phyloP scores from a whole-genome alignment of 2,888 invertebrate genomes.

The Orchesellides sinensis region DNA sequence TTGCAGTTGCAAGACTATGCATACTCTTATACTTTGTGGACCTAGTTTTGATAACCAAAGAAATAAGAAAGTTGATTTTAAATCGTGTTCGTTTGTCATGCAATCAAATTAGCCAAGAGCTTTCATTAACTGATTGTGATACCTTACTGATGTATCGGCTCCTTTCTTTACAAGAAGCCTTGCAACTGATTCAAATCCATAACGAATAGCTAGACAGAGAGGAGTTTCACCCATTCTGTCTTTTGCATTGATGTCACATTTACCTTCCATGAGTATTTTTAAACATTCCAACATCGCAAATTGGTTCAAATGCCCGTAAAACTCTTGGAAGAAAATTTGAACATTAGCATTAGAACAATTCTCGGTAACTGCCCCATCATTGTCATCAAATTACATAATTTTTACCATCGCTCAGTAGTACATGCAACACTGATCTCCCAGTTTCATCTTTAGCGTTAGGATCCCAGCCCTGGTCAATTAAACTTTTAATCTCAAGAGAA shows the following conservation, averaged over 20 bases:
- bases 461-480: slow-evolving; percentile 13
- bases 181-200: slow-evolving; percentile 50
- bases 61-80: no score
- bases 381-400: no score
- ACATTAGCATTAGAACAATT: background rate
- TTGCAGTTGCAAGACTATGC: slow-evolving; percentile 37
- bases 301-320: slow-evolving; percentile 55
- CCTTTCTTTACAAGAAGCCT: slow-evolving; percentile 36
- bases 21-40: slow-evolving; percentile 1
- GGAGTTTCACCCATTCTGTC: slow-evolving; percentile 43
- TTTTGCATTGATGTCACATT: slow-evolving; percentile 40
- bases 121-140: background rate
- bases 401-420: slow-evolving; percentile 56
- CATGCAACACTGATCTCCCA: slow-evolving; percentile 33
- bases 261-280: background rate
- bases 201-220: slow-evolving; percentile 40
- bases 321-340: slow-evolving; percentile 11
- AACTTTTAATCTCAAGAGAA: background rate
- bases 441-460: background rate
- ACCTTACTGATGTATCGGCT: slow-evolving; percentile 50
- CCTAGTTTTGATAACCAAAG: slow-evolving; percentile 18
- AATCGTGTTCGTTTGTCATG: no score
- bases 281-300: slow-evolving; percentile 47
- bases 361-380: background rate
- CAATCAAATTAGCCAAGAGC: background rate